These are phyloP conservation scores for Sylvicola cinctus DNA, from an alignment of 2,888 invertebrate species.

Conservation along the genomic window DNA sequence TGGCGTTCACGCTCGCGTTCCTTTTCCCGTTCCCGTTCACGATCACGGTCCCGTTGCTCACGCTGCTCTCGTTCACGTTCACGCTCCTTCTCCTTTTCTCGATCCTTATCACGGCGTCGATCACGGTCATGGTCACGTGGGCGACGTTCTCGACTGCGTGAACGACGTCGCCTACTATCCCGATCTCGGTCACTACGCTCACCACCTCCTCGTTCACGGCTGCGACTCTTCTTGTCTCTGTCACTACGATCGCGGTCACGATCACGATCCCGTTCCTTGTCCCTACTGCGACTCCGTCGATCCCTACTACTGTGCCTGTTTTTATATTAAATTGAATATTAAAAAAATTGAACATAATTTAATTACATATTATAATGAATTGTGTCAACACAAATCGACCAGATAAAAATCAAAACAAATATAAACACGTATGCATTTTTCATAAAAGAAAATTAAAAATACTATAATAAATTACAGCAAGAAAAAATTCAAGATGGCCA, in stretches of 20 bases:
- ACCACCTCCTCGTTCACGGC: conserved; percentile 7
- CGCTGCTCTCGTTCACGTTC: background rate
- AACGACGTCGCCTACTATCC: conserved; percentile 24
- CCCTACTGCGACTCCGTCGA: conserved; percentile 12
- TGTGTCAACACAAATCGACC: too few relatives aligned
- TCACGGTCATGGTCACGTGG: conserved; percentile 12
- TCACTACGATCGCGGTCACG: conserved; percentile 11
- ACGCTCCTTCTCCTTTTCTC: background rate
- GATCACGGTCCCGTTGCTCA: background rate
- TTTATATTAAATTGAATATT: background rate
- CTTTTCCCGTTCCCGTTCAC: background rate
- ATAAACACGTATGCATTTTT: too few relatives aligned
- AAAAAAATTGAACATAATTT: too few relatives aligned
- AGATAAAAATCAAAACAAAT: too few relatives aligned
- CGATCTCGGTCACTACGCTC: conserved; percentile 19
- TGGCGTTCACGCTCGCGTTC: background rate
- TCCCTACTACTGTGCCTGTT: conserved; percentile 8
- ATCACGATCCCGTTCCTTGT: conserved; percentile 19
- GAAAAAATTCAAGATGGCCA: background rate
- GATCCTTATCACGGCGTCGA: background rate
- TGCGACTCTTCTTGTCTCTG: conserved; percentile 7
- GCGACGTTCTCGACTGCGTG: conserved; percentile 18
- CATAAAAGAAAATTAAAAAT: too few relatives aligned
- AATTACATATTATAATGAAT: too few relatives aligned
- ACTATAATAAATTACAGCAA: too few relatives aligned